Base-by-base conservation (phyloP, 2,797 vertebrate genomes). In the Sebastes vulpes region DNA sequence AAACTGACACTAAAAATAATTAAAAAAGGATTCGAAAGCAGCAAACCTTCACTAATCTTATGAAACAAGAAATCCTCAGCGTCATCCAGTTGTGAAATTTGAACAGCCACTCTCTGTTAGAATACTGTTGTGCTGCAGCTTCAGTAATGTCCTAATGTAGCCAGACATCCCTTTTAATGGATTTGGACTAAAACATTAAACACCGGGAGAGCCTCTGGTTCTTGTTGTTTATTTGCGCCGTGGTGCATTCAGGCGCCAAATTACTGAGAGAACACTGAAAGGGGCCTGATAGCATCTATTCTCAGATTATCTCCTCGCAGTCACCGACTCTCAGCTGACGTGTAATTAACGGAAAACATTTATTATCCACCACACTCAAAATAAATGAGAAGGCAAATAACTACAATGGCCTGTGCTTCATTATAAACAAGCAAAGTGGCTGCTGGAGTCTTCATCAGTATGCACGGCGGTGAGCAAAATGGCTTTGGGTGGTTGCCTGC, bases 181-280 rank as follows among this genome's bases (percentile, higher is more conserved):
- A 59, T 85, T 64, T 79, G 10, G 58, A 64, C 57, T 77, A 14
- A 82, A 89, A 83, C 82, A 77, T 81, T 56, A 54, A 85, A 79
- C 75, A 74, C 42, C 46, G 53, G 2, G 1, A 52, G 48, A 70
- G 21, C 52, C 65, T 65, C 25, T 32, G 53, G 29, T 29, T 77
- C 59, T 69, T 42, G 28, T 69, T 83, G 75, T 81, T 77, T 80
- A 80, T 77, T 86, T 84, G 69, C 77, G 63, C 79, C 42, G 58
- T 5, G 74, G 77, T 79, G 79, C 72, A 56, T 81, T 80, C 81
- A 81, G 81, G 79, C 23, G 4, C 32, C 77, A 85, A 84, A 88
- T 88, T 68, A 67, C 69, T 61, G 52, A 21, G 60, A 75, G 69
- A 71, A 77, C 53, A 10, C 52, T 79, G 70, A 48, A 70, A 64